Base-by-base conservation (phyloP, 2,888 invertebrate genomes). In the Eremobia ochroleuca region DNA sequence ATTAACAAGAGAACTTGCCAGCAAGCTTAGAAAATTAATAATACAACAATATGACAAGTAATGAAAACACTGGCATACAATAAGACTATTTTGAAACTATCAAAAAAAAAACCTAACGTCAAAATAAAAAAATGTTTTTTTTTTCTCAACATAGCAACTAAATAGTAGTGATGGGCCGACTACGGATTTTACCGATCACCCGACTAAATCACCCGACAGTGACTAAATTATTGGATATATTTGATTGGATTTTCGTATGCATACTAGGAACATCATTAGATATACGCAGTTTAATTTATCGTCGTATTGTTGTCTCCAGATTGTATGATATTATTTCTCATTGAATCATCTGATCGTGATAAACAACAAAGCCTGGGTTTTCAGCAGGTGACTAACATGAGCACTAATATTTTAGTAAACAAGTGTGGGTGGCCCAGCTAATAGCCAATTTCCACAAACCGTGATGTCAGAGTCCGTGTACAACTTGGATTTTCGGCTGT, bases 401-500 rank as follows among this genome's bases (percentile, higher is more conserved):
- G 64, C 52, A 68, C 71, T 49, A 71, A 73, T 61, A 77, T 61
- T 71, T 82, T 61, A 34, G 59, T 49, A 71, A 65, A 68, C 79
- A 70, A 9, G 4, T 64, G 73, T 77, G 59, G 49, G 61, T 64
- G 68, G 49, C 34, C 68, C 58, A 78, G 43, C 66, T 46, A 55
- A 83, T 28, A 61, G 34, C 52, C 62, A 76, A 70, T 84, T 87
- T 84, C 75, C 80, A 84, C 72, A 77, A 83, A 86, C 40, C 0
- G 43, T 84, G 85, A 79, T 85, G 87, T 79, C 87, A 79, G 25
- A 59, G n/a, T 34, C 46, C 55, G 18, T 52, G 34, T 71, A 59
- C 64, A 73, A 83, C n/a, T 61, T 75, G 73, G 75, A 62, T 84
- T 84, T 84, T 87, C 75, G 80, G 40, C 66, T 83, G 78, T 34